Conservation (phyloP, 2,797 vertebrate species). For the Poeciliopsis turneri region DNA sequence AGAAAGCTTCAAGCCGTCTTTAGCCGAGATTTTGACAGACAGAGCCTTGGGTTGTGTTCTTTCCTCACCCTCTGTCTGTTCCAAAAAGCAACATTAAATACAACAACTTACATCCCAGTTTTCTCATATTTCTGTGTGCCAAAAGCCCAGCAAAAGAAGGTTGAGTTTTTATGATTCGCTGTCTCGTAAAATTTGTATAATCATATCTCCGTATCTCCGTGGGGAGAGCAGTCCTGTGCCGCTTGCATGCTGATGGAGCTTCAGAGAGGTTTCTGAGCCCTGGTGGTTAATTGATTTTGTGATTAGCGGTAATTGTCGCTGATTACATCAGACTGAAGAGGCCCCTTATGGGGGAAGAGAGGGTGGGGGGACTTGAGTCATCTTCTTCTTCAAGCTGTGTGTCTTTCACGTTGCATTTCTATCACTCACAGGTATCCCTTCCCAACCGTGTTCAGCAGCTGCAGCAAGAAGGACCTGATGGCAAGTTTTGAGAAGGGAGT, state of each 20-base stretch:
- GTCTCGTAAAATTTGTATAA: conserved; percentile 66
- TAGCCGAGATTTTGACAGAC: conserved; percentile 70
- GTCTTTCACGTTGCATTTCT: conserved; percentile 24
- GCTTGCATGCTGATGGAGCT: conserved; percentile 39
- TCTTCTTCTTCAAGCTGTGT: conserved; percentile 13
- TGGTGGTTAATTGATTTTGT: conserved; percentile 70
- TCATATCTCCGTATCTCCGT: conserved; percentile 46
- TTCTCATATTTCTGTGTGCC: conserved; percentile 59
- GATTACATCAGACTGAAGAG: conserved; percentile 65
- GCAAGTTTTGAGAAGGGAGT: conserved; percentile 95
- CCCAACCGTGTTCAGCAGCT: conserved; percentile 95
- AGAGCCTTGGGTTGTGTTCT: conserved; percentile 44
- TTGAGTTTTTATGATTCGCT: conserved; percentile 50
- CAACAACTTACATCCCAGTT: conserved; percentile 25
- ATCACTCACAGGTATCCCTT: conserved; percentile 87
- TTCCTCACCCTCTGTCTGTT: conserved; percentile 49
- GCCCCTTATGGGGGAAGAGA: conserved; percentile 10
- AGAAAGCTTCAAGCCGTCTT: conserved; percentile 67
- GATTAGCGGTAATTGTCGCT: conserved; percentile 71
- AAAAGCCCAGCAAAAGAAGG: conserved; percentile 55
- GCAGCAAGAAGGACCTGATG: conserved; percentile 93
- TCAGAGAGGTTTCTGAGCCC: conserved; percentile 39
- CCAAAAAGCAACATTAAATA: conserved; percentile 73
- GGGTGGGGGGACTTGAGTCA: not conserved
- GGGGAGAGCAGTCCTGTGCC: conserved; percentile 29